phyloP scores from a whole-genome alignment of 1,140 invertebrate genomes.

The Rhopalosiphum maidis region DNA sequence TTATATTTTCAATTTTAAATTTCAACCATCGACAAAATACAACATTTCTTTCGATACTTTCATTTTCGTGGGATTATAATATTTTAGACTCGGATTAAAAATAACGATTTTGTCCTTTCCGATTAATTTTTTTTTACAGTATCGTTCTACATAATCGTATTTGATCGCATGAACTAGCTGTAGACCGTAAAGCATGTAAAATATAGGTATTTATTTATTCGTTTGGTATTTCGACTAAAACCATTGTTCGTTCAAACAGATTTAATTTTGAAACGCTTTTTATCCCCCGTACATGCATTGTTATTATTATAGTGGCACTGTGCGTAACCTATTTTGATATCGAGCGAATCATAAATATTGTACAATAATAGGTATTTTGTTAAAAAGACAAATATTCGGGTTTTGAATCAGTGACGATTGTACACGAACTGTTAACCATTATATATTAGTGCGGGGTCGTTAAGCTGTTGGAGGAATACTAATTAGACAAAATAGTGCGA shows the following conservation, averaged over 20 bases:
- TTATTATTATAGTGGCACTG: not conserved
- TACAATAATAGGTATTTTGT: not conserved
- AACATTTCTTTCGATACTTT: not conserved
- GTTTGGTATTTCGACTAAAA: not conserved
- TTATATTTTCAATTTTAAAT: not conserved
- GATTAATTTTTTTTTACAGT: not conserved
- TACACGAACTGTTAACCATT: not conserved
- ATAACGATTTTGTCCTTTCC: not conserved
- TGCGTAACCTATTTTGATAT: not conserved
- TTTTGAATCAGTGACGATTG: not conserved
- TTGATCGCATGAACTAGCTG: not conserved
- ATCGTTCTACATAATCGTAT: not conserved
- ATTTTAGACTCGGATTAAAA: not conserved
- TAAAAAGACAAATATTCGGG: slow-evolving; percentile 13
- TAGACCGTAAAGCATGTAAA: not conserved
- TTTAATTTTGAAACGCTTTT: not conserved
- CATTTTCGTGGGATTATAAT: not conserved
- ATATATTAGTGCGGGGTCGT: slow-evolving; percentile 15
- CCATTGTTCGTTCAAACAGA: not conserved
- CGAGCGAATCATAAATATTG: not conserved
- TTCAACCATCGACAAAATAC: not conserved
- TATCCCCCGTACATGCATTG: not conserved
- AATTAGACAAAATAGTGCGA: slow-evolving; percentile 32
- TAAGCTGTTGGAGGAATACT: slow-evolving; percentile 24
- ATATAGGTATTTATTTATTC: not conserved